Evolutionary conservation across 2,113 vertebrate species (phyloP).

Genomic region (Eublepharis macularius): DNA sequence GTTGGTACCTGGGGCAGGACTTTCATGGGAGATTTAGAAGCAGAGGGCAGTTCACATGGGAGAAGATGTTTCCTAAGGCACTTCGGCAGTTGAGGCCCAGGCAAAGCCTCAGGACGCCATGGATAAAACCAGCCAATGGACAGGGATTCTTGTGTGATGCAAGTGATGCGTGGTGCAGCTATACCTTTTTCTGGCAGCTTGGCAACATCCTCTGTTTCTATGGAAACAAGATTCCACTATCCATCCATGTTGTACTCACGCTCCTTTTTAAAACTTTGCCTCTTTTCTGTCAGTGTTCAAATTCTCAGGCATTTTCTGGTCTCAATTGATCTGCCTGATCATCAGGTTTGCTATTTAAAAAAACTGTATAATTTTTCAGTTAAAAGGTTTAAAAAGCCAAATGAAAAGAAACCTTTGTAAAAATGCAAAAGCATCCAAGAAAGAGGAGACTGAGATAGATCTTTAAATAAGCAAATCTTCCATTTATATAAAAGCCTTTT

Average conservation of each 20-base stretch:
- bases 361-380: no score
- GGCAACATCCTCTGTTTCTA: constrained; percentile 60
- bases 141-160: no score
- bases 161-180: not conserved
- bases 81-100: not conserved
- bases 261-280: constrained; percentile 5
- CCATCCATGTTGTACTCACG: constrained; percentile 30
- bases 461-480: no score
- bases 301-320: constrained; percentile 37
- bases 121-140: not conserved
- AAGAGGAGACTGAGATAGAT: no score
- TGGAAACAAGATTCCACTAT: constrained; percentile 41
- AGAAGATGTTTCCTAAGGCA: no score
- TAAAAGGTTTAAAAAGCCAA: no score
- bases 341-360: not conserved
- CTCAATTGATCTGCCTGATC: constrained; percentile 40
- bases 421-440: no score
- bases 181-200: constrained; percentile 48
- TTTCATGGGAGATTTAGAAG: no score
- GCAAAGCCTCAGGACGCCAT: not conserved
- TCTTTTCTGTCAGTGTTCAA: not conserved
- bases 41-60: no score
- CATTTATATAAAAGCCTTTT: no score
- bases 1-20: no score
- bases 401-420: no score